Evolutionary conservation across 2,113 vertebrate species (phyloP).

Genomic region (Sterrhoptilus dennistouni): DNA sequence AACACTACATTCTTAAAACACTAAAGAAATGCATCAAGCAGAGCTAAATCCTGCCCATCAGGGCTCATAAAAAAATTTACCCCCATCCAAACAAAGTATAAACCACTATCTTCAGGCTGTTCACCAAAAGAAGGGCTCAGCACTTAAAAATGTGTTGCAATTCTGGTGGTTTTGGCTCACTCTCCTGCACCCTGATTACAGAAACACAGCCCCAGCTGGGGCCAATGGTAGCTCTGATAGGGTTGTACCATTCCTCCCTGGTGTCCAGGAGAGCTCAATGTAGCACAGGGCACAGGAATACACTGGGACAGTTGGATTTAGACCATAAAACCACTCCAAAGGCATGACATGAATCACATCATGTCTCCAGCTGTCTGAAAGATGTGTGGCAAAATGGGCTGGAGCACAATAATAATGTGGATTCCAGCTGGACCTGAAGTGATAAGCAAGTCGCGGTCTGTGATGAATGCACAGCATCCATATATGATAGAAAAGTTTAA

Average conservation of each 20-base stretch:
- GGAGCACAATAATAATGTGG: neutral
- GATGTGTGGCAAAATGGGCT: neutral
- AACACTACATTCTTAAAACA: neutral
- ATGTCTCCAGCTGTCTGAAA: neutral
- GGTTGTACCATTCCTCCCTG: neutral
- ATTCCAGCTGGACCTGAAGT: neutral
- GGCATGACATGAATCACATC: neutral
- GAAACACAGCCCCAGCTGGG: neutral
- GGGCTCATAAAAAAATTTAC: neutral
- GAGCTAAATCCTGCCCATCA: neutral
- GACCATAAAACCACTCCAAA: neutral
- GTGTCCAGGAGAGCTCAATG: neutral
- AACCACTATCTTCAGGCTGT: neutral
- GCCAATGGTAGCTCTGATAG: rapidly evolving
- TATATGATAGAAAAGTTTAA: neutral
- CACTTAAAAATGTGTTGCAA: neutral
- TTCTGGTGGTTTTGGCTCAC: neutral
- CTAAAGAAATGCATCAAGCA: neutral
- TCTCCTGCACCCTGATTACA: neutral
- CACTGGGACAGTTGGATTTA: neutral
- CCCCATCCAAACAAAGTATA: neutral
- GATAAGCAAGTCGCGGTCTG: neutral
- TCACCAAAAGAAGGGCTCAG: neutral
- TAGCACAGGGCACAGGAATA: neutral
- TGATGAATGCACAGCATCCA: neutral